Conservation (phyloP, 2,888 invertebrate genomes). For the Trisateles emortualis region DNA sequence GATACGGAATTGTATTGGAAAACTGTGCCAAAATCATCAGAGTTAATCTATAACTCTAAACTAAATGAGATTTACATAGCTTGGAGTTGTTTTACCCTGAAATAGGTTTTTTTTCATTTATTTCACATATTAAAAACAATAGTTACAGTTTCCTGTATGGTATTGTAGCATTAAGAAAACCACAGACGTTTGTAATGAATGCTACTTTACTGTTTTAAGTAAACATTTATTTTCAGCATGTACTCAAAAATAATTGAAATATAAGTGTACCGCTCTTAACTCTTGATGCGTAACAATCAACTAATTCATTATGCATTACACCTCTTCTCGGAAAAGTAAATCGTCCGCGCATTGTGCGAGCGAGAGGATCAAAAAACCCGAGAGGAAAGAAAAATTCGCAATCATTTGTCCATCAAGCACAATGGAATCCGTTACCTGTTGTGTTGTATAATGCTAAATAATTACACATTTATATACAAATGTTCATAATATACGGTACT, state of each 20-base stretch:
- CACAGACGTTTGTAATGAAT: no score
- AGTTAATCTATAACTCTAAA: no score
- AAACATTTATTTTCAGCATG: no score
- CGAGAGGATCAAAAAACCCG: constrained; percentile 25
- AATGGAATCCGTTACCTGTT: constrained; percentile 75
- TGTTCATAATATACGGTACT: constrained; percentile 44
- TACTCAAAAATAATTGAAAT: constrained; percentile 7
- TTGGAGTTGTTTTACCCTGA: no score
- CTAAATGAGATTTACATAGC: no score
- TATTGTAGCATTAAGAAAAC: no score
- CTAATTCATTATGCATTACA: constrained; percentile 28
- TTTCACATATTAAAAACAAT: no score
- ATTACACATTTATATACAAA: constrained; percentile 77
- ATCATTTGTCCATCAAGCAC: constrained; percentile 81
- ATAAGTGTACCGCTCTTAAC: background rate
- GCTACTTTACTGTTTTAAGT: no score
- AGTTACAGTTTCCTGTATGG: no score
- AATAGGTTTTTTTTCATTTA: no score
- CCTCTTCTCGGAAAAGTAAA: constrained; percentile 53
- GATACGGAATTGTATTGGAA: no score
- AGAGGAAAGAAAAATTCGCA: constrained; percentile 62
- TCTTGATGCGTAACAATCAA: constrained; percentile 11
- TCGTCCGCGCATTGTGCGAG: constrained; percentile 23
- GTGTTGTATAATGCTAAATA: constrained; percentile 78
- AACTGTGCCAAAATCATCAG: no score